Conservation (phyloP, 1,140 invertebrate genomes). For the Zaprionus inermis region DNA sequence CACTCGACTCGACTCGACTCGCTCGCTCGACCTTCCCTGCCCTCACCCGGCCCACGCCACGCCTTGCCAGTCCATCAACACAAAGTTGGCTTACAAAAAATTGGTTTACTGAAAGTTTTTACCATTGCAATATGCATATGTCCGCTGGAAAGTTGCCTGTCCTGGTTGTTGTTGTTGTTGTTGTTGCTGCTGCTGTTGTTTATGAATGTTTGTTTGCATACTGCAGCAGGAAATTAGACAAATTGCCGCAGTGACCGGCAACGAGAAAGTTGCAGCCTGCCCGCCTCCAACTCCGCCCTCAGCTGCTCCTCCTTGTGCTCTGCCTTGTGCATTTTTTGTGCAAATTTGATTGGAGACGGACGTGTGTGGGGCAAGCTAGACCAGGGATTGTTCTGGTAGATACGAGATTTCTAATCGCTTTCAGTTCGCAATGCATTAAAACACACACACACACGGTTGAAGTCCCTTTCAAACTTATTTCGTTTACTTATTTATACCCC, state of each 20-base stretch:
- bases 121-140: constrained; percentile 57
- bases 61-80: constrained; percentile 33
- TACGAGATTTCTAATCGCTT: neutral
- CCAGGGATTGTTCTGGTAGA: neutral
- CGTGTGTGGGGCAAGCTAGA: neutral
- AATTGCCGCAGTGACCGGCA: constrained; percentile 46
- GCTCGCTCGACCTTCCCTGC: neutral
- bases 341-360: constrained; percentile 36
- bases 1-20: neutral
- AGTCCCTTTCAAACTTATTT: neutral
- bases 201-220: constrained; percentile 48
- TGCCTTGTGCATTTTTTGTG: constrained; percentile 17
- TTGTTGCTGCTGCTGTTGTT: constrained; percentile 27
- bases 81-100: constrained; percentile 44
- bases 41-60: neutral
- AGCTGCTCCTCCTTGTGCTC: neutral
- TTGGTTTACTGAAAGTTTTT: constrained; percentile 54
- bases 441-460: neutral
- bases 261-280: constrained; percentile 17
- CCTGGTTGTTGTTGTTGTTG: constrained; percentile 18
- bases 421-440: neutral
- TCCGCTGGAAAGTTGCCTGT: constrained; percentile 33
- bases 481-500: constrained; percentile 1
- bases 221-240: constrained; percentile 58
- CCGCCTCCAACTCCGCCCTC: no score